Conservation (phyloP, 2,888 invertebrate genomes). For the Stenodera caucasica region DNA sequence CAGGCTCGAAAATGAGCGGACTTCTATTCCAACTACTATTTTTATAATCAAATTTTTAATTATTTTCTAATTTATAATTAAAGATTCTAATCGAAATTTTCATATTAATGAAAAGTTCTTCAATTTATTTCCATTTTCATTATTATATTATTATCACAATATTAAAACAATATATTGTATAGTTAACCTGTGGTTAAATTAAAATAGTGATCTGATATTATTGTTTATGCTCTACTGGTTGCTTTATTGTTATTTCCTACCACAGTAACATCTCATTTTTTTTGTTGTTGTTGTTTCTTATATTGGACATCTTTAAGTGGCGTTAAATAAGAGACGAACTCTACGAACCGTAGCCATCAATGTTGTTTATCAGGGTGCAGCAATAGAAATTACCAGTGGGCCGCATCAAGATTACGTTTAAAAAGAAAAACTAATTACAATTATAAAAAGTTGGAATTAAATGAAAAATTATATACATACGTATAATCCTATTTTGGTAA, state of each 20-base stretch:
- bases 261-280: conserved; percentile 30
- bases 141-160: background rate
- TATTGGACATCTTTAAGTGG: conserved; percentile 48
- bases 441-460: too few relatives aligned
- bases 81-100: background rate
- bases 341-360: conserved; percentile 45
- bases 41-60: background rate
- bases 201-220: conserved; percentile 27
- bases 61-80: background rate
- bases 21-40: background rate
- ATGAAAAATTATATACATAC: too few relatives aligned
- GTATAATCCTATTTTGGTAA: background rate
- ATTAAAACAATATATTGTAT: background rate
- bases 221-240: conserved; percentile 39
- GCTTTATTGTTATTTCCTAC: background rate
- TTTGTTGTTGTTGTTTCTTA: conserved; percentile 46
- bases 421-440: too few relatives aligned
- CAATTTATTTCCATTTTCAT: background rate
- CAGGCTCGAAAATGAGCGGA: conserved; percentile 22
- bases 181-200: background rate
- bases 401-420: conserved; percentile 39
- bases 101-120: too few relatives aligned
- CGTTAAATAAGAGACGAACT: conserved; percentile 48
- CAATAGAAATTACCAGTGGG: conserved; percentile 38
- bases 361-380: conserved; percentile 42